Conservation (phyloP, 2,888 invertebrate genomes). For the Habrosyne pyritoides region DNA sequence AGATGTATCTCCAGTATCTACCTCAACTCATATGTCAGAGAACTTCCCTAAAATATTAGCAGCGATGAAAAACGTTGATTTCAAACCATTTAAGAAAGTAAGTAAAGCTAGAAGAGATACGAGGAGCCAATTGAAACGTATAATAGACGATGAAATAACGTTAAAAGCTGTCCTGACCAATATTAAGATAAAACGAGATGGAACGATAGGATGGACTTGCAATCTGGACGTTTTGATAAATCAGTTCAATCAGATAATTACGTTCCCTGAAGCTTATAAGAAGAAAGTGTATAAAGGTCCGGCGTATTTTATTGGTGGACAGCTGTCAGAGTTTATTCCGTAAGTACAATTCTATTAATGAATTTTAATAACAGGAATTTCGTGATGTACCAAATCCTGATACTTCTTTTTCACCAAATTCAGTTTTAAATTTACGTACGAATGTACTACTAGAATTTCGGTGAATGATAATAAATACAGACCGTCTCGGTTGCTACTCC, state of each 20-base stretch:
- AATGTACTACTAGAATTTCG: too few species aligned
- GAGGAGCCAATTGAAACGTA: slow-evolving; percentile 42
- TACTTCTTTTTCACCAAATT: too few species aligned
- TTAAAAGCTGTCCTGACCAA: slow-evolving; percentile 81
- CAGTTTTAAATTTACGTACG: too few species aligned
- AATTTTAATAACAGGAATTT: too few species aligned
- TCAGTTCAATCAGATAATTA: slow-evolving; percentile 84
- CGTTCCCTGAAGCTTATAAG: slow-evolving; percentile 81
- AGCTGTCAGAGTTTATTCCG: slow-evolving; percentile 90
- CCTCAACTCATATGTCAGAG: slow-evolving; percentile 77
- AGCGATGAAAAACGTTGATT: slow-evolving; percentile 58
- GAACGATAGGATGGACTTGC: slow-evolving; percentile 86
- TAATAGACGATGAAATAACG: slow-evolving; percentile 79
- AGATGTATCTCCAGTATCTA: slow-evolving; percentile 86
- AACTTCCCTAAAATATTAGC: slow-evolving; percentile 84
- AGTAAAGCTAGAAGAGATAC: slow-evolving; percentile 44
- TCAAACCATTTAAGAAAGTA: slow-evolving; percentile 47
- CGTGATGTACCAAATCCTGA: too few species aligned
- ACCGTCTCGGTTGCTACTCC: too few species aligned
- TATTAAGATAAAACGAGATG: slow-evolving; percentile 68
- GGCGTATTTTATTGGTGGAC: slow-evolving; percentile 92
- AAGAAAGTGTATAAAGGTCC: slow-evolving; percentile 83
- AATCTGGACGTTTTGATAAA: slow-evolving; percentile 88
- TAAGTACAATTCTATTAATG: too few species aligned
- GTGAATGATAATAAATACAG: too few species aligned